Evolutionary conservation across 2,888 invertebrate genomes (phyloP), one percentile per base, ranked within the genome.

Genomic region (Tuta absoluta): DNA sequence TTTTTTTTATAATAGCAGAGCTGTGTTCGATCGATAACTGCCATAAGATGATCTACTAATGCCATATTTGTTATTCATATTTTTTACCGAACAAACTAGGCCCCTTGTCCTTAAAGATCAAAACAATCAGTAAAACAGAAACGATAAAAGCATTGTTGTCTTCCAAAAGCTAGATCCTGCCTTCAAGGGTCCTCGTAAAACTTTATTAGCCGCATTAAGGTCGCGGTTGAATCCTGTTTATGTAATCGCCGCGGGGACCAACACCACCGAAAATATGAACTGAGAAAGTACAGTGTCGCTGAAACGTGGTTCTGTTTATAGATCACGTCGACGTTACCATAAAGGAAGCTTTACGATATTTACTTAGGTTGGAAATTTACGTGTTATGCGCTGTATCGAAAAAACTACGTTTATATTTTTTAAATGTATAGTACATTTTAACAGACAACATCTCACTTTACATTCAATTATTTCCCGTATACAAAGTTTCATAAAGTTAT

Each of bases 221-320:
- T 89, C 89, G 88, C 86, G 89, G 89, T 90, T 89, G 90, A 89
- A 89, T 90, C 90, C 89, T 91, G 90, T 91, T 90, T 91, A 90
- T 91, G 91, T 91, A 91, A 91, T 91, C 89, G 89, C 86, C 89
- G 84, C 81, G 80, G 80, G 90, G 87, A 89, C 89, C 90, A 89
- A 87, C 87, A 86, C 76, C 84, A 84, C 81, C 84, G 85, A 89
- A 90, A 90, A 91, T 90, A 91, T 90, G 89, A 89, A 90, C 89
- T 91, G 89, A 87, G 90, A 89, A 89, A 86, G 85, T 83, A 87
- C 84, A 33, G 1, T 33, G 8, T 33, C 8, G 33, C 14, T n/a
- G 5, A 12, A 41, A 41, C 14, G 41, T n/a, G 41, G 41, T 14
- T 3, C 41, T 41, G 41, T 41, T 41, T 41, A 41, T 41, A 41